A percentile compares a stretch with the other conserved stretches of the same genome.
Evolutionary conservation across 1,140 invertebrate species (phyloP).

Genomic region (Atta cephalotes): DNA sequence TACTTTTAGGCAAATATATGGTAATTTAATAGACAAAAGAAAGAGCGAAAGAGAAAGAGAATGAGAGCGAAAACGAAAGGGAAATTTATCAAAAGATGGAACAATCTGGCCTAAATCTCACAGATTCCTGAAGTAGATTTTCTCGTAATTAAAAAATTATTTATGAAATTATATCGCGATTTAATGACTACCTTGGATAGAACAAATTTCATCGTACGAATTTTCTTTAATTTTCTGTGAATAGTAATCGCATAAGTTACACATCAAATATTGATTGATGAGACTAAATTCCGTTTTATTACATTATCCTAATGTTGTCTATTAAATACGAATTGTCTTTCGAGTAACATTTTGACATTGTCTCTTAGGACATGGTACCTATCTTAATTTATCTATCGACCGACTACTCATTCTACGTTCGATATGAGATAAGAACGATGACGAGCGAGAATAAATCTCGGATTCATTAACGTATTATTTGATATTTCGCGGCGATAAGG

Average conservation of each 20-base stretch:
- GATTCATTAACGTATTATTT: conserved; percentile 6
- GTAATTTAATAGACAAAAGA: no score
- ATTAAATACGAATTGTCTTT: background rate
- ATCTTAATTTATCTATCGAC: conserved; percentile 51
- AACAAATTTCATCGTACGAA: background rate
- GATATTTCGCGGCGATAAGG: conserved; percentile 18
- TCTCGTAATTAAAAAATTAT: background rate
- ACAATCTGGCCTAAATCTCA: no score
- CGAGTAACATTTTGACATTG: background rate
- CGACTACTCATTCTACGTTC: background rate
- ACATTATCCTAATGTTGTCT: background rate
- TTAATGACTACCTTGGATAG: background rate
- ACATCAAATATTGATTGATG: background rate
- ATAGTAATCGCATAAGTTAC: background rate
- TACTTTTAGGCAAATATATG: no score
- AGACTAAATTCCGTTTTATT: background rate
- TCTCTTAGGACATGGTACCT: background rate
- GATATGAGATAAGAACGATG: conserved; percentile 28
- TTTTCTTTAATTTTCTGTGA: background rate
- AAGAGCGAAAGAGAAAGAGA: no score
- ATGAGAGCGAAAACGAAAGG: no score
- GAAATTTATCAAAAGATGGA: no score
- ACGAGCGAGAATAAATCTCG: conserved; percentile 2
- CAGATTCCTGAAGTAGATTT: background rate
- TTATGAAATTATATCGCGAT: background rate